These are phyloP conservation scores for Trichonephila clavipes DNA, from an alignment of 1,140 invertebrate species.

Conservation along the genomic window DNA sequence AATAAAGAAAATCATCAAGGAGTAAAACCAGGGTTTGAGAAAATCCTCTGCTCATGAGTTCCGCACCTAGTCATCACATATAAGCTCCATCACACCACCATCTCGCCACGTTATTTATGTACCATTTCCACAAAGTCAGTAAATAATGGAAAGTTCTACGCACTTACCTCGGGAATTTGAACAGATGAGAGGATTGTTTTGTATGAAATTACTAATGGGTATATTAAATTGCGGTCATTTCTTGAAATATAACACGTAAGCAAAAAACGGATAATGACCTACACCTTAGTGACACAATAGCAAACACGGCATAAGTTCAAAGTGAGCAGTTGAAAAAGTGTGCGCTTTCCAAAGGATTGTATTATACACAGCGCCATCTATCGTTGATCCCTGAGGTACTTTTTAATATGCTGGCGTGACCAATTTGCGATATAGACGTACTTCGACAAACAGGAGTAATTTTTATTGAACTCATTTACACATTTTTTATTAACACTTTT, in stretches of 20 bases:
- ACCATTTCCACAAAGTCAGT: not conserved
- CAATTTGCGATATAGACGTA: no score
- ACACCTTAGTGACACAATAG: not conserved
- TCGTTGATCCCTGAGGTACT: no score
- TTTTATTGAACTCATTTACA: no score
- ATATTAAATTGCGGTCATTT: conserved; percentile 1
- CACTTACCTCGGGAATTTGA: not conserved
- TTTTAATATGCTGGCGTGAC: no score
- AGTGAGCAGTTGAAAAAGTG: not conserved
- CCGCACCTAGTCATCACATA: not conserved
- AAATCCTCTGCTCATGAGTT: not conserved
- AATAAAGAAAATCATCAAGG: no score
- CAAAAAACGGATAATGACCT: not conserved
- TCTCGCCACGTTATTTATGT: conserved; percentile 8
- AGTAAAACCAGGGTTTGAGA: not conserved
- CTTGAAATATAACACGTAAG: not conserved
- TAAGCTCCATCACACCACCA: conserved; percentile 19
- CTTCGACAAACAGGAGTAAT: no score
- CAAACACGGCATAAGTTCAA: not conserved
- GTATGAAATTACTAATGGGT: not conserved
- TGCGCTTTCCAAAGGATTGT: no score
- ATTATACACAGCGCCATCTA: no score
- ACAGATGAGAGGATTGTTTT: not conserved
- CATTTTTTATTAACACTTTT: no score
- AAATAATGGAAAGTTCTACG: not conserved